phyloP scores from a whole-genome alignment of 2,888 invertebrate genomes.

The Ectemnius lituratus region DNA sequence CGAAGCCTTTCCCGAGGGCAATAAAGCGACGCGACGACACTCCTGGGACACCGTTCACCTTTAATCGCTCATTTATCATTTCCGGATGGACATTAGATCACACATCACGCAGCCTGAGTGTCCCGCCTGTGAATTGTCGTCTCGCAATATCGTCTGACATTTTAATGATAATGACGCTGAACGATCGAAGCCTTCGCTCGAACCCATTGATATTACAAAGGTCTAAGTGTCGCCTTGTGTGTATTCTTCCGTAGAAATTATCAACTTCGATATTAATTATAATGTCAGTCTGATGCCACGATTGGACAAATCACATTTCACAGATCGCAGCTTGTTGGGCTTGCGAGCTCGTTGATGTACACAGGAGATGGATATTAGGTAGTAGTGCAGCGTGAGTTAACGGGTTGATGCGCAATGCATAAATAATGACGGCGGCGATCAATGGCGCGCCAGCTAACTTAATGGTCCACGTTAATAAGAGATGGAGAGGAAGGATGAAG shows the following conservation, averaged over 20 bases:
- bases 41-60: slow-evolving; percentile 50
- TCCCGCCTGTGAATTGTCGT: slow-evolving; percentile 17
- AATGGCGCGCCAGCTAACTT: slow-evolving; percentile 51
- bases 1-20: slow-evolving; percentile 14
- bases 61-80: slow-evolving; percentile 56
- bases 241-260: too few relatives aligned
- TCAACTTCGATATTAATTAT: too few relatives aligned
- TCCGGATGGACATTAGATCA: neutral
- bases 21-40: slow-evolving; percentile 54
- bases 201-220: too few relatives aligned
- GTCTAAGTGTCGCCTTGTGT: too few relatives aligned
- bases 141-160: slow-evolving; percentile 12
- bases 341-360: slow-evolving; percentile 9
- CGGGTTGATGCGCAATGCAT: slow-evolving; percentile 49
- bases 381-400: slow-evolving; percentile 27
- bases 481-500: slow-evolving; percentile 47
- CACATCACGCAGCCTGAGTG: too few relatives aligned
- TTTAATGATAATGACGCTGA: neutral
- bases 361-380: slow-evolving; percentile 29
- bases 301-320: slow-evolving; percentile 18
- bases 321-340: slow-evolving; percentile 16
- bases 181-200: too few relatives aligned
- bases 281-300: too few relatives aligned
- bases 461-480: slow-evolving; percentile 56
- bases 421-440: slow-evolving; percentile 50